phyloP scores from a whole-genome alignment of 2,888 invertebrate genomes.

The Agrochola lychnidis region DNA sequence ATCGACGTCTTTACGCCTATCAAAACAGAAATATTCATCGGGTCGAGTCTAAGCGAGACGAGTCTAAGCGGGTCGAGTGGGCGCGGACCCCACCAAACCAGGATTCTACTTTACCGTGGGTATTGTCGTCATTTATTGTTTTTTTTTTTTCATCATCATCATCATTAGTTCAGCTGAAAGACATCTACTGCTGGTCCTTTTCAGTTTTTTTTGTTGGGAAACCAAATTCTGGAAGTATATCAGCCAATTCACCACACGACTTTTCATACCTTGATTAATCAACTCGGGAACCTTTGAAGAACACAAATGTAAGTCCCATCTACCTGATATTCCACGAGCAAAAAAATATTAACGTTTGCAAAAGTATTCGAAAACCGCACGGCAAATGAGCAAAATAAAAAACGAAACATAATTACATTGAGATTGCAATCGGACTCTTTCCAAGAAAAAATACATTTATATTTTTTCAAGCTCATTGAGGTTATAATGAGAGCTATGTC shows the following conservation, averaged over 20 bases:
- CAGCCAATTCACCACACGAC: too few relatives aligned
- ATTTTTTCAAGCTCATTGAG: constrained; percentile 54
- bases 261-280: neutral
- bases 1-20: too few relatives aligned
- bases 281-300: neutral
- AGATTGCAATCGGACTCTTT: constrained; percentile 21
- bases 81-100: too few relatives aligned
- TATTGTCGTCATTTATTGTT: too few relatives aligned
- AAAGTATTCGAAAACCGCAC: constrained; percentile 12
- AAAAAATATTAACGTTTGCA: constrained; percentile 20
- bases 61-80: too few relatives aligned
- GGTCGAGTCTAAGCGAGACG: too few relatives aligned
- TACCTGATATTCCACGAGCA: neutral
- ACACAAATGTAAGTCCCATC: neutral
- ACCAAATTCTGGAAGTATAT: neutral
- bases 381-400: constrained; percentile 36
- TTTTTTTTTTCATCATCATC: too few relatives aligned
- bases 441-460: constrained; percentile 38
- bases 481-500: constrained; percentile 46
- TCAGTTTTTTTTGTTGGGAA: neutral
- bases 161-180: too few relatives aligned
- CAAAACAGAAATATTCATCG: too few relatives aligned
- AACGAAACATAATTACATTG: constrained; percentile 14
- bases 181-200: too few relatives aligned
- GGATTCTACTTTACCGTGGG: neutral